Base-by-base conservation (phyloP, 2,797 vertebrate genomes). In the Gobio occitaniae region DNA sequence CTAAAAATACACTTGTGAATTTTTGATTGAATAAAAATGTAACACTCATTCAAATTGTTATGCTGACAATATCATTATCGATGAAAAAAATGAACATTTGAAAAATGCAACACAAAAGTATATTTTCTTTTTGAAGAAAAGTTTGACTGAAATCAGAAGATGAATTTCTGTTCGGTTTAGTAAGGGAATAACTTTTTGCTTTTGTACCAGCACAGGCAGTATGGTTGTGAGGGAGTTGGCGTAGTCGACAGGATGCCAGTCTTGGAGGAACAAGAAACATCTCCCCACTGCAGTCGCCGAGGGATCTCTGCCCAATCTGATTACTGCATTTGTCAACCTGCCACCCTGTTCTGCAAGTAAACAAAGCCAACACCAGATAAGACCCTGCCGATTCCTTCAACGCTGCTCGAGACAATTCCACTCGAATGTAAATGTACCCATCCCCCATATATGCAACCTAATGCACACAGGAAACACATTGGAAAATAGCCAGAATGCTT, bases 301-400 rank as follows among this genome's bases (percentile, higher is more conserved):
- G 82, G 82, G 82, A 86, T 86, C 76, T 89, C 85, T 88, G 80
- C 71, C 83, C 80, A 88, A 84, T 89, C 87, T 89, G 87, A 89
- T 87, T 88, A 88, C 83, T 69, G 85, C 89, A 86, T 86, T 90
- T 68, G 61, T 90, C 86, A 90, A 80, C 70, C 88, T 87, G 88
- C 75, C 85, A 89, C 79, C 72, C 82, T 80, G 83, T 78, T 86
- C 65, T 86, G 79, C 81, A 84, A 87, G 88, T 88, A 87, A 90
- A 90, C 88, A 90, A 84, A 84, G 52, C 68, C 83, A 80, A 78
- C 78, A 66, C n/a, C 59, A 90, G 87, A 89, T 90, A 90, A 89
- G 86, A 50, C 79, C 65, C 63, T 65, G 36, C 52, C 76, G 29
- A 76, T 77, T 84, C 80, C 79, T 84, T 88, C 77, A 80, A 76